Percentiles rank a stretch among this genome's conserved stretches.
Conservation (phyloP, 2,797 vertebrate genomes). For the Enteromius mattozi region DNA sequence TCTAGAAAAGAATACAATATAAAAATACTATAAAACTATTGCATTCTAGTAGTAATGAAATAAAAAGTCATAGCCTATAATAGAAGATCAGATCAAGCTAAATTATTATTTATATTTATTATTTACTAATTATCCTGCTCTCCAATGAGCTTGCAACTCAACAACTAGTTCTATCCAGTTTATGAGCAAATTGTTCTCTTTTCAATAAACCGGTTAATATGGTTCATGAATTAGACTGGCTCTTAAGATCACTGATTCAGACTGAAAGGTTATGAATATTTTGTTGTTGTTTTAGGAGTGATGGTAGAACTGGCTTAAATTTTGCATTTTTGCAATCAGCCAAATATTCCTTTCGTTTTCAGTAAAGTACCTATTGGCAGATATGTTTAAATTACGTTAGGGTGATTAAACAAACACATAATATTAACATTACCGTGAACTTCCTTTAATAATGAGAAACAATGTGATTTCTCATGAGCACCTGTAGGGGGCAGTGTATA, state of each 20-base stretch:
- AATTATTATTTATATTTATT: background rate
- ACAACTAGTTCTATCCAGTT: background rate
- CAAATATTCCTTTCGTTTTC: background rate
- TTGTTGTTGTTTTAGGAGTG: background rate
- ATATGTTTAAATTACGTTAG: background rate
- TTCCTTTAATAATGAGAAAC: background rate
- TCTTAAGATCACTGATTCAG: background rate
- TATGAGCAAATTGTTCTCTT: background rate
- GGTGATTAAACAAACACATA: background rate
- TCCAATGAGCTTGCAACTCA: background rate
- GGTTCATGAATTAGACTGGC: background rate
- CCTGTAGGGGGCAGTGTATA: conserved; percentile 72
- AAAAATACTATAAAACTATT: too few relatives aligned
- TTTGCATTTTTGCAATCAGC: too few relatives aligned
- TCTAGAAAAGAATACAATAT: background rate
- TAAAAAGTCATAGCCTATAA: background rate
- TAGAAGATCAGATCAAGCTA: too few relatives aligned
- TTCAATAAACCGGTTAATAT: background rate
- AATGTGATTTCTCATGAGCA: background rate
- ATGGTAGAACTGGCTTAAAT: background rate
- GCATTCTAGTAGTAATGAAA: background rate
- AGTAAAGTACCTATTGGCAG: background rate
- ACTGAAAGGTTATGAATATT: too few relatives aligned
- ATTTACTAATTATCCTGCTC: background rate
- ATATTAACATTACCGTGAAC: background rate